Conservation (phyloP, 2,113 vertebrate species). For the Xenus cinereus region DNA sequence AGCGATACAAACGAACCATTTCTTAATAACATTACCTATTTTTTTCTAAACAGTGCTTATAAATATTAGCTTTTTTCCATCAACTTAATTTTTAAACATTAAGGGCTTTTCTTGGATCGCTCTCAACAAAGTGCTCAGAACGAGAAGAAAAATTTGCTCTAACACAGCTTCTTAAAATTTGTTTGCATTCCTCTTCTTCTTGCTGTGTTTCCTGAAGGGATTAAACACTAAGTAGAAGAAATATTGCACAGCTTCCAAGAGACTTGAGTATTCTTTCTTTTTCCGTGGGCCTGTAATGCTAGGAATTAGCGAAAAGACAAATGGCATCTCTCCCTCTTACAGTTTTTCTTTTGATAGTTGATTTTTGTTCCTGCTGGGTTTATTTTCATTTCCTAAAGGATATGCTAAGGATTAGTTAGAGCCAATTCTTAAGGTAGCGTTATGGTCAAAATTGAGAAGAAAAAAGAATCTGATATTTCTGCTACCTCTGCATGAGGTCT, state of each 20-base stretch:
- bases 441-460: not conserved
- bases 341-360: conserved; percentile 11
- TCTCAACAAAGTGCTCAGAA: not conserved
- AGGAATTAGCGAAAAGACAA: not conserved
- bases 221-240: conserved; percentile 35
- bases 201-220: conserved; percentile 28
- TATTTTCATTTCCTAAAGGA: conserved; percentile 18
- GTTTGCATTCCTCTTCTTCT: conserved; percentile 30
- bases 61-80: not conserved
- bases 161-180: conserved; percentile 6
- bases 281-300: not conserved
- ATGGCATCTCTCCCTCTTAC: not conserved
- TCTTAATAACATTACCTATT: not conserved
- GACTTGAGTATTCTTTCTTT: not conserved
- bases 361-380: conserved; percentile 16
- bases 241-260: not conserved
- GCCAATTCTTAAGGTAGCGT: not conserved
- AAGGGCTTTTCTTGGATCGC: not conserved
- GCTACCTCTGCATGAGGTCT: not conserved
- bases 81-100: not conserved
- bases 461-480: not conserved
- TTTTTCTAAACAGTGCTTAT: not conserved
- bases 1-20: not conserved
- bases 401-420: not conserved
- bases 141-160: not conserved